A percentile compares a stretch with the other conserved stretches of the same genome.
phyloP scores from a whole-genome alignment of 2,888 invertebrate species.

The Thereva unica region DNA sequence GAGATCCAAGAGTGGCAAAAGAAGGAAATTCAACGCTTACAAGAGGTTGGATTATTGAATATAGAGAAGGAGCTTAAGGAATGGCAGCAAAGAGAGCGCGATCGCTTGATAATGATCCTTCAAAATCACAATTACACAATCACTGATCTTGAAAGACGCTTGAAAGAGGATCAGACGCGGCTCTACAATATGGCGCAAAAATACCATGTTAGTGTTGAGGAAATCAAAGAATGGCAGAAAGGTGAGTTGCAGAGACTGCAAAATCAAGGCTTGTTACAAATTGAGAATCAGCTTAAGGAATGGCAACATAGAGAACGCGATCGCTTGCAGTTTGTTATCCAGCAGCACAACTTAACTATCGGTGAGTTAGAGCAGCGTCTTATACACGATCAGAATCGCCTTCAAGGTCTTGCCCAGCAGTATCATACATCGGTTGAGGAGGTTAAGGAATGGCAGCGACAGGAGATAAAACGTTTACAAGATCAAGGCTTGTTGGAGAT shows the following conservation, averaged over 20 bases:
- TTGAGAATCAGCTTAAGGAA: slow-evolving; percentile 49
- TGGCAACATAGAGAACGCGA: slow-evolving; percentile 51
- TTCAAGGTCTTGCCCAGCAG: slow-evolving; percentile 47
- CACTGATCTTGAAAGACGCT: slow-evolving; percentile 52
- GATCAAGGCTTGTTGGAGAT: slow-evolving; percentile 47
- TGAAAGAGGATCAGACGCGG: slow-evolving; percentile 51
- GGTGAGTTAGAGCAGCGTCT: slow-evolving; percentile 50
- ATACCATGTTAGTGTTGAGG: slow-evolving; percentile 48
- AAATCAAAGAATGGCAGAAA: slow-evolving; percentile 53
- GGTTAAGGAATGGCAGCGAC: slow-evolving; percentile 48
- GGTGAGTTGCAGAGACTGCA: slow-evolving; percentile 52
- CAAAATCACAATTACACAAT: slow-evolving; percentile 53
- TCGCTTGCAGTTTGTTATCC: slow-evolving; percentile 50
- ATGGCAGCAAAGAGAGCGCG: slow-evolving; percentile 52
- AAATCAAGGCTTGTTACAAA: slow-evolving; percentile 51
- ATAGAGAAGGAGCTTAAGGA: slow-evolving; percentile 49
- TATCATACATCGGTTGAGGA: slow-evolving; percentile 48
- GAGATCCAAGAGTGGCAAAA: slow-evolving; percentile 55
- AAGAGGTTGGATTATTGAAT: slow-evolving; percentile 47
- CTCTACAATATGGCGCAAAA: slow-evolving; percentile 50
- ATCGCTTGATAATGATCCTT: slow-evolving; percentile 49
- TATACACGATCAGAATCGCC: slow-evolving; percentile 47
- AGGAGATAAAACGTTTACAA: slow-evolving; percentile 49
- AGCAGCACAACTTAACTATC: slow-evolving; percentile 49
- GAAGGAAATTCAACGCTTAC: slow-evolving; percentile 51